phyloP scores from a whole-genome alignment of 37 sponge, comb jelly and placozoan genomes.

The Halichondria panicea region DNA sequence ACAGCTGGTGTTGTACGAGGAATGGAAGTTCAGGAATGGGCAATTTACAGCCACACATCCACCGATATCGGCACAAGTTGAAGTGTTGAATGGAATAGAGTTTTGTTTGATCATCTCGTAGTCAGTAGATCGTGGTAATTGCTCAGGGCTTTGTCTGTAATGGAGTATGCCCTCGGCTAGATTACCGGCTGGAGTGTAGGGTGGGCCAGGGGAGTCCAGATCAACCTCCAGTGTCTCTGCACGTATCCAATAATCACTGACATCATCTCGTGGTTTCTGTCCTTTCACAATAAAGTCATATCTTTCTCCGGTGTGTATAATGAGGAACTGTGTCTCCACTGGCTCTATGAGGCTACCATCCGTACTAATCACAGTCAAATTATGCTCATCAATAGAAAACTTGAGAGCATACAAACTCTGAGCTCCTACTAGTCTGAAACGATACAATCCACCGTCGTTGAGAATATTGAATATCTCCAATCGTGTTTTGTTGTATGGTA shows the following conservation, averaged over 20 bases:
- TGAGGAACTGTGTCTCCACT: constrained; percentile 66
- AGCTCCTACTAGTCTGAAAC: constrained; percentile 79
- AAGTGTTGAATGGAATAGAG: constrained; percentile 5
- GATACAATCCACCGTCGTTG: constrained; percentile 48
- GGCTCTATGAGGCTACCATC: constrained; percentile 71
- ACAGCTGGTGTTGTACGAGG: constrained; percentile 57
- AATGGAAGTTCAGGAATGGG: constrained; percentile 55
- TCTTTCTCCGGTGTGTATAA: constrained; percentile 79
- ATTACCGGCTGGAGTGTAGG: constrained; percentile 29
- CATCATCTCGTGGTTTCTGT: constrained; percentile 16
- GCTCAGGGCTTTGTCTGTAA: constrained; percentile 17
- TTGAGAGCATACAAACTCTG: constrained; percentile 51
- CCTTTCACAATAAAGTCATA: constrained; percentile 78
- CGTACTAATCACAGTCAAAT: constrained; percentile 65
- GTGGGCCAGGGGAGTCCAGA: constrained; percentile 8
- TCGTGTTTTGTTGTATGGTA: constrained; percentile 32
- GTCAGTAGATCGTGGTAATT: constrained; percentile 1
- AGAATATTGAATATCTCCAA: constrained; percentile 55
- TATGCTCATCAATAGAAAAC: constrained; percentile 79
- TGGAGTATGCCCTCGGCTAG: constrained; percentile 68
- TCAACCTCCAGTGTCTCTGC: constrained; percentile 71
- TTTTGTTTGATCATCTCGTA: neutral
- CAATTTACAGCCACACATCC: constrained; percentile 72
- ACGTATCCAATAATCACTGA: constrained; percentile 55
- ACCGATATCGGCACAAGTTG: constrained; percentile 5